Base-by-base conservation (phyloP, 35 echinoderm and acorn worm species). In the Amphiura filiformis region DNA sequence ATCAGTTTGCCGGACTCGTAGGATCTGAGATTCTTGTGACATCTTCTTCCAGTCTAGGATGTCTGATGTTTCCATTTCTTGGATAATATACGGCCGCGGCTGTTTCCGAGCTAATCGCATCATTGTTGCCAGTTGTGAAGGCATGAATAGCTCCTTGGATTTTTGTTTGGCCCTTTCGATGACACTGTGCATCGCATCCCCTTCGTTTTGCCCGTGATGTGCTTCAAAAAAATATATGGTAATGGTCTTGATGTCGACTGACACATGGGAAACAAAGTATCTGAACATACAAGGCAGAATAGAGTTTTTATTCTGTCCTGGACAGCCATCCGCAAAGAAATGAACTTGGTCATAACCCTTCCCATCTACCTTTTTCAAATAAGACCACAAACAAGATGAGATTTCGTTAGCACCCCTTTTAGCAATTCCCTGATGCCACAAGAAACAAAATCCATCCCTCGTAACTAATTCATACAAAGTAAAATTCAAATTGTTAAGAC, bases 241-340 rank as follows among this genome's bases (percentile, higher is more conserved):
- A 39, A 92, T 83, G 0, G 36, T 89, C n/a, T 65, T 44, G n/a
- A 96, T 78, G 56, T 57, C 37, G 37, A n/a, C 57, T 4, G 81
- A 81, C 20, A 31, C 84, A 15, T 86, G 77, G n/a, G 86, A 15
- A 78, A 96, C 1, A 84, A 84, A 96, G 13, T 80, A 37, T n/a
- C 57, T 13, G 81, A 95, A 88, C 90, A 96, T 95, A 14, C 89
- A 34, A 36, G 93, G 93, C 31, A 95, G 20, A 39, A 95, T 39
- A 23, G 76, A 88, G 39, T 86, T 92, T 64, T 95, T 95, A 57
- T 95, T 95, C 34, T 95, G 93, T 26, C 93, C 93, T 36, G 57
- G 75, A 64, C 89, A 95, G 15, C 89, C 93, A 80, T 95, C 89
- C 5, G 93, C 64, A 56, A 92, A 95, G n/a, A 95, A 36, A 37